Evolutionary conservation across 2,888 invertebrate genomes (phyloP).

Genomic region (Drosophila neutralis): DNA sequence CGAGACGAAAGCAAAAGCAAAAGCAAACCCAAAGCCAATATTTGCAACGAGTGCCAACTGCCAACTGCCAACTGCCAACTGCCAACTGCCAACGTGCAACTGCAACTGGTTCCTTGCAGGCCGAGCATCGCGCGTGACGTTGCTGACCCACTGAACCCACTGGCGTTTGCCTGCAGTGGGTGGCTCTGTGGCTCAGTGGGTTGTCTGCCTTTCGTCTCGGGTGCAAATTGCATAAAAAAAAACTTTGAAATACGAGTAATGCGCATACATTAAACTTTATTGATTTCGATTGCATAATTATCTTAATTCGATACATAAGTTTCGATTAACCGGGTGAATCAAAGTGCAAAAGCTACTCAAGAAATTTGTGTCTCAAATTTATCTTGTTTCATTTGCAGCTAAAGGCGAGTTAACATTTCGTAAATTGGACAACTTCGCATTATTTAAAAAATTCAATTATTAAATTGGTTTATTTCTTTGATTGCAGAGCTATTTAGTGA

Average conservation of each 20-base stretch:
- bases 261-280: conserved; percentile 71
- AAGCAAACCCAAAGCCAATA: conserved; percentile 17
- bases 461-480: not conserved
- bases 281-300: conserved; percentile 78
- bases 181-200: conserved; percentile 52
- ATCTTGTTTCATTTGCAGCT: not conserved
- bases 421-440: too few species aligned
- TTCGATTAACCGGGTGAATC: conserved; percentile 40
- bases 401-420: not conserved
- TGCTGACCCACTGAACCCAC: conserved; percentile 78
- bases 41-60: conserved; percentile 16
- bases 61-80: conserved; percentile 35
- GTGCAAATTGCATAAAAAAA: conserved; percentile 67
- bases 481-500: not conserved
- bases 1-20: conserved; percentile 15
- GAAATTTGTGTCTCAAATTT: conserved; percentile 11
- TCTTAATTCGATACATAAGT: conserved; percentile 57
- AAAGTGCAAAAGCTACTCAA: conserved; percentile 34
- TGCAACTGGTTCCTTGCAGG: conserved; percentile 62
- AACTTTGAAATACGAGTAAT: conserved; percentile 65
- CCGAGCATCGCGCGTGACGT: conserved; percentile 67
- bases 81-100: conserved; percentile 41
- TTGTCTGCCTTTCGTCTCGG: conserved; percentile 53
- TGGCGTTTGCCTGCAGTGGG: conserved; percentile 51
- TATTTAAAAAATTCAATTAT: not conserved